phyloP scores from a whole-genome alignment of 2,888 invertebrate species.

The Sthenelais limicola region DNA sequence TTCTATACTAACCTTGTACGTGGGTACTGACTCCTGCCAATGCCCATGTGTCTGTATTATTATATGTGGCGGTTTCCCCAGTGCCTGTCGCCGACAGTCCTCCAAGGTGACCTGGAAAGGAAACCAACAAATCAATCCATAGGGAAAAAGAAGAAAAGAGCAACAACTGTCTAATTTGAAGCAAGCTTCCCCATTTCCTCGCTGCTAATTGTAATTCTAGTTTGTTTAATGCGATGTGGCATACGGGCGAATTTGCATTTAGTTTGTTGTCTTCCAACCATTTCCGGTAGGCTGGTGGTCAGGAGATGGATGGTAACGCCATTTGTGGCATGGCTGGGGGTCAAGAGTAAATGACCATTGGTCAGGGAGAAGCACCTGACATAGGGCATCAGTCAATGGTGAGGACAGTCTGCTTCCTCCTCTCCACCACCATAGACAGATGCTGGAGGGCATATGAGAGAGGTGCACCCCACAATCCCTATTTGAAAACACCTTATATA shows the following conservation, averaged over 20 bases:
- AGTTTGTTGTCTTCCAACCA: too few species aligned
- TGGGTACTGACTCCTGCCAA: conserved; percentile 10
- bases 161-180: too few species aligned
- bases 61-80: conserved; percentile 11
- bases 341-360: conserved; percentile 33
- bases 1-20: conserved; percentile 17
- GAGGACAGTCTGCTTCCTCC: conserved; percentile 25
- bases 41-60: conserved; percentile 19
- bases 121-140: too few species aligned
- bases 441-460: not conserved
- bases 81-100: conserved; percentile 21
- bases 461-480: conserved; percentile 13
- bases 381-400: conserved; percentile 23
- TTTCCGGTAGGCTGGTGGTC: conserved; percentile 22
- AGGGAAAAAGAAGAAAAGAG: too few species aligned
- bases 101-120: conserved; percentile 24
- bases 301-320: conserved; percentile 5
- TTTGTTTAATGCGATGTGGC: too few species aligned
- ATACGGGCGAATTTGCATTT: too few species aligned
- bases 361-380: conserved; percentile 23
- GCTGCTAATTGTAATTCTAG: too few species aligned
- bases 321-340: conserved; percentile 36
- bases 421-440: not conserved
- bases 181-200: too few species aligned
- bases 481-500: too few species aligned